Percentiles rank a stretch among this genome's conserved stretches.
Evolutionary conservation across 37 sponge, comb jelly and placozoan species (phyloP).

Genomic region (Halisarca cf. caerulea): DNA sequence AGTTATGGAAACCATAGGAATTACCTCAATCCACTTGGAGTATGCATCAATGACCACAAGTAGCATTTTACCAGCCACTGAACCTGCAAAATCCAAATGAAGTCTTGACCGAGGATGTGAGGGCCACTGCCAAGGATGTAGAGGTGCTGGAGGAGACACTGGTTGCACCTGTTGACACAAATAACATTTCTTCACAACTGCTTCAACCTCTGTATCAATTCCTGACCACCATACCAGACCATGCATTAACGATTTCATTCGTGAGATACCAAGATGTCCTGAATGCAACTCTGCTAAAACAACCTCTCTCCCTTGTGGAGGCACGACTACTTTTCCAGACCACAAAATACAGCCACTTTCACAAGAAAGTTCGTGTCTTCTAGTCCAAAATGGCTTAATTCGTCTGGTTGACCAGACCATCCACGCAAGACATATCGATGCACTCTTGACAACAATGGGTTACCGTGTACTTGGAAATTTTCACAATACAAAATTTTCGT

Average conservation of each 20-base stretch:
- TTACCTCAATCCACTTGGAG: too few species aligned
- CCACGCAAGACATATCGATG: too few species aligned
- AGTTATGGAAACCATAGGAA: too few species aligned
- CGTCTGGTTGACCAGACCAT: too few species aligned
- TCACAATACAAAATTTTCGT: not conserved
- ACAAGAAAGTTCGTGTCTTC: conserved; percentile 12
- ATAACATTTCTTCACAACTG: not conserved
- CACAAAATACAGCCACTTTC: conserved; percentile 40
- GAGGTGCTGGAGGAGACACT: too few species aligned
- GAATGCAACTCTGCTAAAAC: conserved; percentile 4
- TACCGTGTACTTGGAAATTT: not conserved
- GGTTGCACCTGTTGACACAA: not conserved
- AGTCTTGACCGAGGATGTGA: too few species aligned
- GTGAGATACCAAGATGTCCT: conserved; percentile 1
- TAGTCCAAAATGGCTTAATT: not conserved
- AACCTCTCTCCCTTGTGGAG: not conserved
- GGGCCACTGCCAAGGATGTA: too few species aligned
- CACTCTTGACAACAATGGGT: too few species aligned
- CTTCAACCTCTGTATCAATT: not conserved
- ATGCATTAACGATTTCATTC: conserved; percentile 19
- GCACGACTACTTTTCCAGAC: conserved; percentile 28
- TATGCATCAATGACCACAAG: too few species aligned
- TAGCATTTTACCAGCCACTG: too few species aligned
- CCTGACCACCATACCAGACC: conserved; percentile 33
- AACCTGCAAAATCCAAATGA: too few species aligned